Conservation (phyloP, 2,888 invertebrate genomes). For the Eupelmus urozonus region DNA sequence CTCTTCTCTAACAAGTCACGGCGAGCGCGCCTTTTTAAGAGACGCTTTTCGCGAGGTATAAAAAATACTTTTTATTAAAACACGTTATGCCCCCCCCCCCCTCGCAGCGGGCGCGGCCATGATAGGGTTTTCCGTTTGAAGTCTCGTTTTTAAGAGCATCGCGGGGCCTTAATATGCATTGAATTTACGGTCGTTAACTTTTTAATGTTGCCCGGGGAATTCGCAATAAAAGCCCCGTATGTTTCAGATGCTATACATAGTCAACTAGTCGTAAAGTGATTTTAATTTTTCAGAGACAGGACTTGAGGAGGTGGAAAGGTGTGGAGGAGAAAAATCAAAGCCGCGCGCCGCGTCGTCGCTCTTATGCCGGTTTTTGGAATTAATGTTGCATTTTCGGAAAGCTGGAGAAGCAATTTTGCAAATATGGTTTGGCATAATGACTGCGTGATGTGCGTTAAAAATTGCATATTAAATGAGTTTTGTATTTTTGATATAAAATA, state of each 20-base stretch:
- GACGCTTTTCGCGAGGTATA: neutral
- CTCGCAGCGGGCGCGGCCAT: too few relatives aligned
- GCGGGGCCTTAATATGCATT: conserved; percentile 49
- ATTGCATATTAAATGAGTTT: too few relatives aligned
- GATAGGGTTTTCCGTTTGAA: conserved; percentile 34
- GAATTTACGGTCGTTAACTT: conserved; percentile 52
- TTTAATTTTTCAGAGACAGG: conserved; percentile 39
- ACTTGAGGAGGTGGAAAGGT: neutral
- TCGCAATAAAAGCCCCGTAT: conserved; percentile 43
- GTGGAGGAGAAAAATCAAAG: conserved; percentile 25
- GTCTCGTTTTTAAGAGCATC: conserved; percentile 37
- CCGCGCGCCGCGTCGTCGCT: neutral
- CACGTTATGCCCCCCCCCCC: neutral
- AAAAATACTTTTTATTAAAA: conserved; percentile 33
- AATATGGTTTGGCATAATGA: too few relatives aligned
- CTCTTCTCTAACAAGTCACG: neutral
- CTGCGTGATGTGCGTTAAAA: too few relatives aligned
- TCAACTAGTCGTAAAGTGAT: conserved; percentile 48
- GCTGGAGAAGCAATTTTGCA: neutral
- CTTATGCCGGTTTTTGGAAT: neutral
- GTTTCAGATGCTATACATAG: conserved; percentile 44
- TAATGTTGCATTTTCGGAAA: neutral
- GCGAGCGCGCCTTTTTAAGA: neutral
- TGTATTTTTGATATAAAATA: too few relatives aligned
- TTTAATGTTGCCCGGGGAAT: conserved; percentile 44